These are phyloP conservation scores for Oreochromis spilurus DNA, from an alignment of 2,113 vertebrate species.

Conservation along the genomic window DNA sequence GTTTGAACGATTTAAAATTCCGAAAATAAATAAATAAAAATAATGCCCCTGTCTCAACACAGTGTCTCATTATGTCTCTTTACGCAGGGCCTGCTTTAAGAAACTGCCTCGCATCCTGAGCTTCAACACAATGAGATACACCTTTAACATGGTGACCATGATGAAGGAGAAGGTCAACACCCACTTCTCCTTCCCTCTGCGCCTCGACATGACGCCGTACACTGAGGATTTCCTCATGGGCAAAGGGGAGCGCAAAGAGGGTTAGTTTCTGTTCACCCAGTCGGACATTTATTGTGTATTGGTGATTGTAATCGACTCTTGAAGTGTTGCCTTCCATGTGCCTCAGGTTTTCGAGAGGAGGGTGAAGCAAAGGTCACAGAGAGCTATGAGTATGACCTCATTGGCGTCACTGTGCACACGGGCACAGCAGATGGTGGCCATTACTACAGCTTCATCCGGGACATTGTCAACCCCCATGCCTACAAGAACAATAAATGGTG, in stretches of 20 bases:
- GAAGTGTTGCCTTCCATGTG: background rate
- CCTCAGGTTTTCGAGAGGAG: slow-evolving; percentile 89
- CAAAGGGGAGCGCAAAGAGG: slow-evolving; percentile 93
- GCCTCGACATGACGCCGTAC: slow-evolving; percentile 98
- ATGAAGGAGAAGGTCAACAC: slow-evolving; percentile 99
- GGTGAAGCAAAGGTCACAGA: slow-evolving; percentile 80
- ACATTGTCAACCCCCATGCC: slow-evolving; percentile 96
- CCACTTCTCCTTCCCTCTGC: slow-evolving; percentile 95
- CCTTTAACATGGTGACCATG: slow-evolving; percentile 99
- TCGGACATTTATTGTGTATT: background rate
- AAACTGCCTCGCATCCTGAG: slow-evolving; percentile 97
- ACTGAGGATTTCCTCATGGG: slow-evolving; percentile 99
- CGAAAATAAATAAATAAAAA: background rate
- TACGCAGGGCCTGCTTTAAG: slow-evolving; percentile 89
- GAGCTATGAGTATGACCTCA: slow-evolving; percentile 97
- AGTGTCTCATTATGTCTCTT: background rate
- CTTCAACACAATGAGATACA: slow-evolving; percentile 99
- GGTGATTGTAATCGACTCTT: background rate
- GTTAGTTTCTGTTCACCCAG: slow-evolving; percentile 54
- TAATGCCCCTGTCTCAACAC: background rate
- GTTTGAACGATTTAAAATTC: slow-evolving; percentile 50
- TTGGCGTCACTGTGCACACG: slow-evolving; percentile 96
- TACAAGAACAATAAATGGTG: slow-evolving; percentile 99
- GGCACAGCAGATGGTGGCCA: slow-evolving; percentile 97
- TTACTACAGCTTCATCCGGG: slow-evolving; percentile 97